Evolutionary conservation across 2,888 invertebrate genomes (phyloP).

Genomic region (Metalampra italica): DNA sequence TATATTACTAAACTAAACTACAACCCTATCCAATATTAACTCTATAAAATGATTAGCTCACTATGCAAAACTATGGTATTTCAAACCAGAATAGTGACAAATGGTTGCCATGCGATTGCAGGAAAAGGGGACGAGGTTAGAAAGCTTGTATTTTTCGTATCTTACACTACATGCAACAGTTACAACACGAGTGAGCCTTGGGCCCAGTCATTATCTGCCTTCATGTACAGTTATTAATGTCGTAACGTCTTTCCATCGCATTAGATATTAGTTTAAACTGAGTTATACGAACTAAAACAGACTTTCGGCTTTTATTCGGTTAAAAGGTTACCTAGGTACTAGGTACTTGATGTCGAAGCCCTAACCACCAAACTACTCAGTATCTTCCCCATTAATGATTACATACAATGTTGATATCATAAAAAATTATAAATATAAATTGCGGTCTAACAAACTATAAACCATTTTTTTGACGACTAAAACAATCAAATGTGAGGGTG

Average conservation of each 20-base stretch:
- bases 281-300: not conserved
- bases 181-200: slow-evolving; percentile 46
- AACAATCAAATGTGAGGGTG: too few species aligned
- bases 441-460: too few species aligned
- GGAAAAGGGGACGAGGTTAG: slow-evolving; percentile 59
- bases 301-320: too few species aligned
- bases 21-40: too few species aligned
- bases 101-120: slow-evolving; percentile 3
- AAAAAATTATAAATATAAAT: too few species aligned
- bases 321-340: too few species aligned
- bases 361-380: too few species aligned
- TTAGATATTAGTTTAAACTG: slow-evolving; percentile 9
- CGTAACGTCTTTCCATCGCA: slow-evolving; percentile 39
- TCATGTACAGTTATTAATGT: slow-evolving; percentile 49
- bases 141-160: slow-evolving; percentile 51
- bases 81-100: slow-evolving; percentile 3
- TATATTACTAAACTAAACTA: too few species aligned
- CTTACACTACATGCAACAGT: slow-evolving; percentile 44
- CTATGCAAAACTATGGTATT: not conserved
- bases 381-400: too few species aligned
- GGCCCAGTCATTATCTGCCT: slow-evolving; percentile 43
- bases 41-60: not conserved
- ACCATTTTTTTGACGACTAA: too few species aligned
- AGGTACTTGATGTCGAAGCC: too few species aligned
- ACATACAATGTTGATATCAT: too few species aligned